Percentiles rank a stretch among this genome's conserved stretches.
These are phyloP conservation scores for Eretmocerus hayati DNA, from an alignment of 2,888 invertebrate species.

Conservation along the genomic window DNA sequence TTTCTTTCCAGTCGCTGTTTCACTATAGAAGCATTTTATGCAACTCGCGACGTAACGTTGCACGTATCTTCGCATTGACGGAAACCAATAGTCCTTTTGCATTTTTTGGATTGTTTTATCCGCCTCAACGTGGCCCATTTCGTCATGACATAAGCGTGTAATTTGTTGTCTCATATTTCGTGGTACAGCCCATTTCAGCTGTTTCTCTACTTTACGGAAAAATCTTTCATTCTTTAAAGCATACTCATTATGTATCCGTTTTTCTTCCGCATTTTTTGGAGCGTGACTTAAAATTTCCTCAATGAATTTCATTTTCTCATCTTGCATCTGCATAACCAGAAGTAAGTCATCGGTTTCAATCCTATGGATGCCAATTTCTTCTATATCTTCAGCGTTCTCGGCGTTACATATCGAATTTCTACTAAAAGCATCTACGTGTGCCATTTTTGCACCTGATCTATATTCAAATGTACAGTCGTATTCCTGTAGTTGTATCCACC, in stretches of 20 bases:
- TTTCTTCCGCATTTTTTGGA: constrained; percentile 10
- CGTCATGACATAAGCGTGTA: constrained; percentile 38
- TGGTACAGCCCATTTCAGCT: constrained; percentile 34
- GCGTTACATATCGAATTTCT: constrained; percentile 20
- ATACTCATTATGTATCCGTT: neutral
- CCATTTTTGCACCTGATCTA: constrained; percentile 23
- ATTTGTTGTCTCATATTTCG: constrained; percentile 30
- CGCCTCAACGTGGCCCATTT: constrained; percentile 38
- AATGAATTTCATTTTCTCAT: constrained; percentile 12
- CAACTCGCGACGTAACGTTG: constrained; percentile 42
- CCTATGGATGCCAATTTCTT: constrained; percentile 11
- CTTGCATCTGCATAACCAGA: neutral
- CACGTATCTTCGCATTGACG: constrained; percentile 37
- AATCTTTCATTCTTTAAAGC: neutral
- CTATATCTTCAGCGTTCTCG: constrained; percentile 11
- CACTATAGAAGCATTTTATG: constrained; percentile 39
- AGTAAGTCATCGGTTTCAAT: constrained; percentile 26
- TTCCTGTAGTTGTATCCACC: constrained; percentile 25
- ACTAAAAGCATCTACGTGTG: constrained; percentile 34
- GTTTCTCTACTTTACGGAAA: constrained; percentile 18
- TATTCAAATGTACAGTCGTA: constrained; percentile 26
- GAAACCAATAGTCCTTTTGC: constrained; percentile 41
- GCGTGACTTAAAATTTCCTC: constrained; percentile 13
- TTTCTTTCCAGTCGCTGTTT: constrained; percentile 26
- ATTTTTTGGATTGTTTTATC: constrained; percentile 35